Evolutionary conservation across 1,140 invertebrate species (phyloP), one percentile per base, ranked within the genome.

Genomic region (Euglossa dilemma): DNA sequence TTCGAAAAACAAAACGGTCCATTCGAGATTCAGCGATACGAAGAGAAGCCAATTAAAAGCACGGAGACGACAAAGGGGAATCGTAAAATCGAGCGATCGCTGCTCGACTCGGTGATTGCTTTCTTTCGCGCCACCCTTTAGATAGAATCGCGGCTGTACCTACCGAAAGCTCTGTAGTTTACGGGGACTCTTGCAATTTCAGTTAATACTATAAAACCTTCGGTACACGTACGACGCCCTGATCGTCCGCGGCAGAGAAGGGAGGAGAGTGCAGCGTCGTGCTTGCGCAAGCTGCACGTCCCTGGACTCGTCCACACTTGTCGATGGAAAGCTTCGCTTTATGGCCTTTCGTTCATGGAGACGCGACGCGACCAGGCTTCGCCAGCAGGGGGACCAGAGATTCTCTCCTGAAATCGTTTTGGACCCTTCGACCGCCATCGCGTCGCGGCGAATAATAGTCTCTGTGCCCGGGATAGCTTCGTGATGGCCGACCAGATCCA

Each of bases 121-220:
- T 70, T 16, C 57, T 81, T n/a, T 63, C 71, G 52, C 45, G n/a
- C 11, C 87, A 88, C 83, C 86, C 78, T 85, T 73, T 87, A 74
- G 45, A 57, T 67, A 72, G 56, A 73, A 25, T 50, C 54, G 54
- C 63, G 28, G 20, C 36, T 47, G 75, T 36, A 54, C 16, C 77
- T 71, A 72, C 63, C 85, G 25, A 85, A 85, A 87, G 70, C 80
- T 75, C 66, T 36, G 59, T 80, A 85, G 88, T 92, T 92, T 92
- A 92, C 87, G 90, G 89, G 86, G 86, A 88, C 85, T 89, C 87
- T 90, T 90, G 91, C 92, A 92, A 92, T 92, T 92, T 92, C 91
- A 90, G 89, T 92, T 92, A 92, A 92, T 92, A 91, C 92, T 89
- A 92, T 92, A 92, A 92, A 92, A 92, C 90, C 90, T 90, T 91